Base-by-base conservation (phyloP, 2,888 invertebrate genomes). In the Archaeoteleia sp. region DNA sequence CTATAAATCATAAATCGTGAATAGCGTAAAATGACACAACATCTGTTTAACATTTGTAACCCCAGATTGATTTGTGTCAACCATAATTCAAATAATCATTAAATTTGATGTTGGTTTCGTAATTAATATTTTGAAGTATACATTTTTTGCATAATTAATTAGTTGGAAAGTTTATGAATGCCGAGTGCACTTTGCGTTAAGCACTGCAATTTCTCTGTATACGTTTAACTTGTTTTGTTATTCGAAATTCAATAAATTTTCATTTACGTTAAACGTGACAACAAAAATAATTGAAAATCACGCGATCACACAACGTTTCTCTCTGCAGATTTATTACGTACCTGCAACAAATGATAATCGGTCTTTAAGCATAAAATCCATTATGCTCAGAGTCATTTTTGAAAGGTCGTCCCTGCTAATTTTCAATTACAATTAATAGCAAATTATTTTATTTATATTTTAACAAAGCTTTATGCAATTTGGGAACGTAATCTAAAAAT, bases 201-300 rank as follows among this genome's bases (percentile, higher is more conserved):
- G 53, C 45, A 61, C 46, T 60, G 32, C 49, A 40, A 34, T 51
- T 49, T 43, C 60, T 40, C 30, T 29, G 7, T 7, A 23, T 7
- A 23, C 3, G 7, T 23, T 7, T 5, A 5, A 5, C 23, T 23
- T 3, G 23, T 7, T 23, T 23, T 23, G 23, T 3, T 23, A 23
- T 23, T 60, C 34, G 35, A 51, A 51, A 60, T 51, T 60, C 51
- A 60, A 60, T 51, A 49, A 43, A 58, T 42, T 42, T 48, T 48
- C 39, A 57, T 46, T 46, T 45, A 45, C 45, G 25, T 27, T 20
- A 6, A 17, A 34, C 17, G 13, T 8, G 30, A n/a, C 35, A 13
- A 10, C 30, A 1, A 23, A 25, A n/a, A 8, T 39, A 39, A 57
- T 57, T 58, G 39, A 43, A 58, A 30, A 42, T 42, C 20, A 46